Percentiles rank a stretch among this genome's conserved stretches.
Conservation (phyloP, 2,797 vertebrate species). For the Sebastolobus alascanus region DNA sequence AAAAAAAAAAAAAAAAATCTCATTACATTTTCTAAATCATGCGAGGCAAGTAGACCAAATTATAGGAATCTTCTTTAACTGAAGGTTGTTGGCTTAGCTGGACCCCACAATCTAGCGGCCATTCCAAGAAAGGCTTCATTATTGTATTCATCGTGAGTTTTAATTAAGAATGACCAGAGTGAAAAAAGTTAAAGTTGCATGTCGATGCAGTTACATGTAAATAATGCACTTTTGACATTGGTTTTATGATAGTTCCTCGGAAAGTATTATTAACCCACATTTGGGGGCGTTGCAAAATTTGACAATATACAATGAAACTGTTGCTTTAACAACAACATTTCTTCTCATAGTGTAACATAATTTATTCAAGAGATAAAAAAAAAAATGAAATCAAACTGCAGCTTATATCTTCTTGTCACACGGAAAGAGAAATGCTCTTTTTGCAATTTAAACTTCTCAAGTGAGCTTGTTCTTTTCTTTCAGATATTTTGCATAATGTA, state of each 20-base stretch:
- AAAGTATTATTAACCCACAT: neutral
- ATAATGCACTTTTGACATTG: neutral
- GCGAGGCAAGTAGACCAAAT: neutral
- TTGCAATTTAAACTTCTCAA: neutral
- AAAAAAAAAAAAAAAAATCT: no score
- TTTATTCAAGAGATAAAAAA: neutral
- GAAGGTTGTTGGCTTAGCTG: neutral
- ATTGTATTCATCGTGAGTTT: neutral
- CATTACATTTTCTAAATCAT: constrained; percentile 2
- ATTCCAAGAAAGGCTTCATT: neutral
- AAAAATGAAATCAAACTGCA: neutral
- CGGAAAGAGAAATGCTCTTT: neutral
- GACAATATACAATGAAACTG: neutral
- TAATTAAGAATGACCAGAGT: constrained; percentile 5
- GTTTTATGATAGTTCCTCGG: neutral
- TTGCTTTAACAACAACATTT: neutral
- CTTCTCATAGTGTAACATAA: neutral
- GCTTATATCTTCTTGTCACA: neutral
- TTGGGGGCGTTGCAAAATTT: neutral
- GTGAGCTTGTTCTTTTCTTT: neutral
- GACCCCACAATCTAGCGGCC: neutral
- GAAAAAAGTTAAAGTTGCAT: no score
- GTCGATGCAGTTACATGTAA: no score
- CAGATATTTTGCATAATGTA: neutral
- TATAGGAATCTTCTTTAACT: neutral